A percentile compares a stretch with the other conserved stretches of the same genome.
Conservation (phyloP, 2,888 invertebrate species). For the Nymphalis urticae region DNA sequence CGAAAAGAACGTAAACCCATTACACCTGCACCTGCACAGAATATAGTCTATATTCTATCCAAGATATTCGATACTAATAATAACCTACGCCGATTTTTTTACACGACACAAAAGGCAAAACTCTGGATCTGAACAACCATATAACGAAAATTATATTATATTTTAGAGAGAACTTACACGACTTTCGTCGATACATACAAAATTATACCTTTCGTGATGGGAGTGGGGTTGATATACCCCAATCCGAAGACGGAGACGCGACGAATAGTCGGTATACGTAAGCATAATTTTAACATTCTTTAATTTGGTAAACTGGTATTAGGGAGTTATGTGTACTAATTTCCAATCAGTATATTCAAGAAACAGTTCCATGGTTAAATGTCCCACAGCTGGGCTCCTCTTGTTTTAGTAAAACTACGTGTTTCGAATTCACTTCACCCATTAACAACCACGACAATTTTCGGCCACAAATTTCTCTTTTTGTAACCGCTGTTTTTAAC, state of each 20-base stretch:
- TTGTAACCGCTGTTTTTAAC: neutral
- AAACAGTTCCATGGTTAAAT: no score
- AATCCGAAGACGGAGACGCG: constrained; percentile 46
- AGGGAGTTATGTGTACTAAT: no score
- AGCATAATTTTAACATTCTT: constrained; percentile 33
- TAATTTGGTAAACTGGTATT: no score
- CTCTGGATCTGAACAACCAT: neutral
- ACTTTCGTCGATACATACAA: constrained; percentile 55
- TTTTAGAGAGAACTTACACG: constrained; percentile 41
- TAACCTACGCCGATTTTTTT: neutral
- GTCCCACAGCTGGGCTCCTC: no score
- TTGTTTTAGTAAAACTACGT: no score
- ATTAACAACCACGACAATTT: no score
- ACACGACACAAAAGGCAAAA: neutral
- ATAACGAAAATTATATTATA: neutral
- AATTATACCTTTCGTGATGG: constrained; percentile 50
- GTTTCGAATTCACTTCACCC: no score
- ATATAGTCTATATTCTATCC: neutral
- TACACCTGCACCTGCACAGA: no score
- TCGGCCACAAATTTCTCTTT: neutral
- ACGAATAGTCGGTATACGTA: constrained; percentile 50
- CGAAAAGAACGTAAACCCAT: no score
- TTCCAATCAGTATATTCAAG: no score
- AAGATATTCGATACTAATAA: no score
- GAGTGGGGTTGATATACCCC: constrained; percentile 54